These are phyloP conservation scores for Clarias batrachus DNA, from an alignment of 2,113 vertebrate species.

Conservation along the genomic window DNA sequence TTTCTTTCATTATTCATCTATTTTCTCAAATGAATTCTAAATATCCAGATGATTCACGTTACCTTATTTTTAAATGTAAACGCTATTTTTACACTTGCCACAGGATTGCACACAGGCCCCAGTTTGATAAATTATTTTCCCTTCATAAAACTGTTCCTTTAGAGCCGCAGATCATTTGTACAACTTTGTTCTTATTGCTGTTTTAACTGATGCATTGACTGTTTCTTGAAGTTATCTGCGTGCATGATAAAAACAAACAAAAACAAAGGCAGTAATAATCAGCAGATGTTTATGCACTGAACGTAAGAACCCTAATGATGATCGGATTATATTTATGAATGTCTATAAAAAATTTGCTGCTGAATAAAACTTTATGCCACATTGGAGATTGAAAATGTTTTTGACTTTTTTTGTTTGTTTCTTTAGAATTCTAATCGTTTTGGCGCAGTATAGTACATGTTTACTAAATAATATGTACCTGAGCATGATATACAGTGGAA, in stretches of 20 bases:
- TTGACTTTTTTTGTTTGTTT: not conserved
- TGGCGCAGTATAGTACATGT: not conserved
- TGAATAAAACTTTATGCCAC: not conserved
- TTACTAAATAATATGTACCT: too few relatives aligned
- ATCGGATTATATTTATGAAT: not conserved
- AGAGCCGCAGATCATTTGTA: not conserved
- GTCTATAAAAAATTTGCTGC: not conserved
- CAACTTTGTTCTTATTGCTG: not conserved
- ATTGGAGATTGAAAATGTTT: not conserved
- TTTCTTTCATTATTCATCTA: not conserved
- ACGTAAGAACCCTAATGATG: not conserved
- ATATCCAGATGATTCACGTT: not conserved
- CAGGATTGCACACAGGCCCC: not conserved
- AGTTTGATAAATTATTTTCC: too few relatives aligned
- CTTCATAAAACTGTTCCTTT: not conserved
- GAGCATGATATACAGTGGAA: too few relatives aligned
- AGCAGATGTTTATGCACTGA: slow-evolving; percentile 2
- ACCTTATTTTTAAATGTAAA: not conserved
- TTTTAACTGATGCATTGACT: not conserved
- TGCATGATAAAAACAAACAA: not conserved
- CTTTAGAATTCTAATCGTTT: not conserved
- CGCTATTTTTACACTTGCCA: not conserved
- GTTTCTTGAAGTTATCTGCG: not conserved
- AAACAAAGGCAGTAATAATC: not conserved
- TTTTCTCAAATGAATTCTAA: not conserved